Conservation (phyloP, 2,888 invertebrate genomes). For the Limnephilus lunatus region DNA sequence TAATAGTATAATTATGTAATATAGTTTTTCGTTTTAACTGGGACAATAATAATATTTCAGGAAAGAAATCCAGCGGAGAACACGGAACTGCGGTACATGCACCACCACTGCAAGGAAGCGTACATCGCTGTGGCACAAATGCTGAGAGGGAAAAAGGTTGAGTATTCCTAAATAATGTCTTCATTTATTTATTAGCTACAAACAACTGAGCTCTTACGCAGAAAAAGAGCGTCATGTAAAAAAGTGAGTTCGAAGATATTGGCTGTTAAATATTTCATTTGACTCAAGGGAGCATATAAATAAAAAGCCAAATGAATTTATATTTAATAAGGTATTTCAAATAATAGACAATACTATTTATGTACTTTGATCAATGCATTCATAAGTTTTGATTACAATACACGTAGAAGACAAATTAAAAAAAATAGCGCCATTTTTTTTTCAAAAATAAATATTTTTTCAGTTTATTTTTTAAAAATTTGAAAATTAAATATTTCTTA, state of each 20-base stretch:
- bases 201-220: not conserved
- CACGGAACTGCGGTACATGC: conserved; percentile 34
- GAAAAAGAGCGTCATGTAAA: not conserved
- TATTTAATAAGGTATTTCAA: no score
- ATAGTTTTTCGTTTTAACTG: not conserved
- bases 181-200: not conserved
- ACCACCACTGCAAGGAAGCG: conserved; percentile 48
- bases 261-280: not conserved
- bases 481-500: no score
- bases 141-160: conserved; percentile 44
- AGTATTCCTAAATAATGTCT: not conserved
- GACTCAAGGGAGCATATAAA: not conserved
- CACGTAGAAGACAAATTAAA: no score
- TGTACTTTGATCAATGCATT: no score
- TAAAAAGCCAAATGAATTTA: no score
- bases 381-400: no score
- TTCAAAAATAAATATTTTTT: no score
- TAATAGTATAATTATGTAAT: no score
- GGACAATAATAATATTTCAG: conserved; percentile 2
- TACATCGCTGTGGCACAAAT: conserved; percentile 43
- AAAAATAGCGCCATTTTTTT: no score
- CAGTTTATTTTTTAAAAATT: no score
- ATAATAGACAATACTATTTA: no score
- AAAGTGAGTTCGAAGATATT: no score
- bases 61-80: conserved; percentile 44